These are phyloP conservation scores for Cantharis rufa DNA, from an alignment of 2,888 invertebrate species.

Conservation along the genomic window DNA sequence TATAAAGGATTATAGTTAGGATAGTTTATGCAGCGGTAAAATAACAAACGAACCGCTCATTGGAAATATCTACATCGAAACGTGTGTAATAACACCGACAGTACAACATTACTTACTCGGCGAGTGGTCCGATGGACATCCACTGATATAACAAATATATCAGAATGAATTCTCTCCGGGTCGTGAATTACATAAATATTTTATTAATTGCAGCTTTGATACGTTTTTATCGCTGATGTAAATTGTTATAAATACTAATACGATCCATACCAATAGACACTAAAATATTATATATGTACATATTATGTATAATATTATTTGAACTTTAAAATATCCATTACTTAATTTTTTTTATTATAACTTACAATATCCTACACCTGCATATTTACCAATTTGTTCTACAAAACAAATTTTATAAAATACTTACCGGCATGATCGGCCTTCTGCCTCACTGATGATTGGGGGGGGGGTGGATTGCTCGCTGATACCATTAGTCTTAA, in stretches of 20 bases:
- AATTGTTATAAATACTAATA: not conserved
- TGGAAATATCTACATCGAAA: slow-evolving; percentile 31
- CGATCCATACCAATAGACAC: not conserved
- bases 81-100: slow-evolving; percentile 37
- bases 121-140: slow-evolving; percentile 37
- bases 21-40: slow-evolving; percentile 14
- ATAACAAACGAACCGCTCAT: slow-evolving; percentile 17
- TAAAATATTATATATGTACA: no score
- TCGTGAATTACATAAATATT: slow-evolving; percentile 25
- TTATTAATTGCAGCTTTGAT: slow-evolving; percentile 8
- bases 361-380: no score
- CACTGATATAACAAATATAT: slow-evolving; percentile 36
- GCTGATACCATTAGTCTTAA: no score
- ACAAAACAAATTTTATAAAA: no score
- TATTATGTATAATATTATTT: no score
- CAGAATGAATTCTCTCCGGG: slow-evolving; percentile 23
- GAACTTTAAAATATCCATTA: no score
- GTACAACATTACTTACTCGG: slow-evolving; percentile 34
- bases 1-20: not conserved
- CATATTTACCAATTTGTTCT: no score
- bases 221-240: not conserved
- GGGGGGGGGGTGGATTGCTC: no score
- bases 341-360: no score
- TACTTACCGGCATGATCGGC: no score
- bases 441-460: no score